Conservation (phyloP, 2,888 invertebrate genomes). For the Melinaea marsaeus region DNA sequence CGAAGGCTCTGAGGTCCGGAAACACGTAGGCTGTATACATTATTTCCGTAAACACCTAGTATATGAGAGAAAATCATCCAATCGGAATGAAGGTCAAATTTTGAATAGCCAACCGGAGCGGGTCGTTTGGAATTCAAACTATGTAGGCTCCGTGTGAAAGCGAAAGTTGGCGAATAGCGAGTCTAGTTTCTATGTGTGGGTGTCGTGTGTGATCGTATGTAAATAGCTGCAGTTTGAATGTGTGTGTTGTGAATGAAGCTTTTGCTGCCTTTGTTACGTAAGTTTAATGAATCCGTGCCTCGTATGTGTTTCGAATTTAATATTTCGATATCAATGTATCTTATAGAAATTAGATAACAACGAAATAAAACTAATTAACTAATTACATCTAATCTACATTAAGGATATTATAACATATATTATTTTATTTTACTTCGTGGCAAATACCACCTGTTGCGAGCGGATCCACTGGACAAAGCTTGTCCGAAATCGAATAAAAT, state of each 20-base stretch:
- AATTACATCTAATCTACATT: too few species aligned
- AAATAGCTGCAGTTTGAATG: constrained; percentile 34
- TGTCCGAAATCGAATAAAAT: too few species aligned
- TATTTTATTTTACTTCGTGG: too few species aligned
- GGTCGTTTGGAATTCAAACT: constrained; percentile 61
- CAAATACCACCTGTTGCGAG: too few species aligned
- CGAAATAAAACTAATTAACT: too few species aligned
- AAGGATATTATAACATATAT: too few species aligned
- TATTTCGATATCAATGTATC: background rate
- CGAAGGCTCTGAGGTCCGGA: constrained; percentile 36
- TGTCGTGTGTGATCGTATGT: constrained; percentile 45
- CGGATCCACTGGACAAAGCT: too few species aligned
- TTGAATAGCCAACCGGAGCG: constrained; percentile 55
- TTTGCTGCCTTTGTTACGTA: constrained; percentile 36
- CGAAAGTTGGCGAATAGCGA: constrained; percentile 68
- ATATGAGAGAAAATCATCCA: constrained; percentile 53
- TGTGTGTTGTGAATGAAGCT: constrained; percentile 53
- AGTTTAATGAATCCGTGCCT: constrained; percentile 24
- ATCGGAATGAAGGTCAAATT: constrained; percentile 66
- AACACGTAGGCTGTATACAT: constrained; percentile 45
- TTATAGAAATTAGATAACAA: too few species aligned
- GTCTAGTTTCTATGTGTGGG: constrained; percentile 47
- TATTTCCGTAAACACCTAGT: constrained; percentile 59
- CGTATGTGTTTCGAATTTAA: constrained; percentile 12
- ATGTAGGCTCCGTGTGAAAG: constrained; percentile 71